Base-by-base conservation (phyloP, 2,113 vertebrate genomes). In the Daboia siamensis region DNA sequence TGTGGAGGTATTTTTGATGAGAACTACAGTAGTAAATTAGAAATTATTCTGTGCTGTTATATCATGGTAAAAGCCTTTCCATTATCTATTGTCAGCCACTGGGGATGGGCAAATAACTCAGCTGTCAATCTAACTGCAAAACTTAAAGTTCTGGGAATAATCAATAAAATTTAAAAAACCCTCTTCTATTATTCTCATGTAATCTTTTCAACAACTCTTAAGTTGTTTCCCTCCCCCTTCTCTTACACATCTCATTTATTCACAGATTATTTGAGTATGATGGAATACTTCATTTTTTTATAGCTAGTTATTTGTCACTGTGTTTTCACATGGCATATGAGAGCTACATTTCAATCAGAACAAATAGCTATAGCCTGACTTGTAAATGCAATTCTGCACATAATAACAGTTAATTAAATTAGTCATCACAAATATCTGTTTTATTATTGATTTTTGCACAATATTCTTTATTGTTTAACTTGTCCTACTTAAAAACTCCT, bases 71-170 rank as follows among this genome's bases (percentile, higher is more conserved):
- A 98, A 97, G 98, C 98, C 98, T 98, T 98, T 97, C 98, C 97
- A 98, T 98, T 98, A 98, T 97, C 97, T 97, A 97, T 97, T 97
- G 98, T 98, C 98, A 98, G 97, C 98, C 98, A 98, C 97, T 92
- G 90, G 96, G 97, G 97, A 98, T 97, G 97, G 97, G 96, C 97
- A 97, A 98, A 98, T 98, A 98, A 98, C 98, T 98, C 97, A 97
- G 97, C 95, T 98, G 98, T 98, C 98, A 98, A 98, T 98, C 98
- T 97, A 95, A 96, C 97, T 93, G 96, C 97, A 97, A 97, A 98
- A 97, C 94, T 93, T 94, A 93, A 97, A 97, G 96, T 97, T 96
- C 96, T 97, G 96, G 94, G 97, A 97, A 96, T 97, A 98, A 99
- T 98, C 98, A 98, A 98, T 98, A 98, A 89, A 91, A 93, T 94